Conservation (phyloP, 2,113 vertebrate genomes). For the Zosterops borbonicus region DNA sequence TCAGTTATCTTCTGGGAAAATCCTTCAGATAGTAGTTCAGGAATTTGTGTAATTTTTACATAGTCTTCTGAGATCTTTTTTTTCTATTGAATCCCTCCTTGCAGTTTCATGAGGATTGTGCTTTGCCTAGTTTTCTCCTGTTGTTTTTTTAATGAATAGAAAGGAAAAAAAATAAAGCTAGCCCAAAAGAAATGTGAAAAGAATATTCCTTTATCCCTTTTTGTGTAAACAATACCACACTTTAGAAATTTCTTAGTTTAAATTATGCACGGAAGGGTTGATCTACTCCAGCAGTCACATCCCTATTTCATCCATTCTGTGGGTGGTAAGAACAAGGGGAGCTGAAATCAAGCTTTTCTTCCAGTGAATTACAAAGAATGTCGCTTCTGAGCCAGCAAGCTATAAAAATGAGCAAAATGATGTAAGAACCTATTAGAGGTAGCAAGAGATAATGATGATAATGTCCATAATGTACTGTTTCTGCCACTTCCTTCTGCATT, state of each 20-base stretch:
- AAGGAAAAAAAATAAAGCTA: background rate
- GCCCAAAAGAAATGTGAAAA: background rate
- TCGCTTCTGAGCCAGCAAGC: constrained; percentile 53
- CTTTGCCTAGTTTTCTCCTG: background rate
- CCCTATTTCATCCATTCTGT: constrained; percentile 23
- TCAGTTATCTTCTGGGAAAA: background rate
- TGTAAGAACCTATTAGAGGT: constrained; percentile 63
- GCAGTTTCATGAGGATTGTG: background rate
- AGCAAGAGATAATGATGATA: constrained; percentile 61
- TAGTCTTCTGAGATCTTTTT: background rate
- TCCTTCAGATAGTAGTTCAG: background rate
- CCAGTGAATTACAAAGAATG: constrained; percentile 37
- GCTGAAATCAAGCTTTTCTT: constrained; percentile 45
- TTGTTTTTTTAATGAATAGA: background rate
- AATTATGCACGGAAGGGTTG: background rate
- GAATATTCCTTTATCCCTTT: background rate
- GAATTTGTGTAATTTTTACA: background rate
- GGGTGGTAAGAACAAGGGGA: constrained; percentile 10
- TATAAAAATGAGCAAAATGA: constrained; percentile 65
- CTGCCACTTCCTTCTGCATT: constrained; percentile 60
- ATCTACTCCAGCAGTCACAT: background rate
- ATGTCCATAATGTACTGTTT: constrained; percentile 64
- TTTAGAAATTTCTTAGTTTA: constrained; percentile 10
- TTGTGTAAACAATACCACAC: background rate
- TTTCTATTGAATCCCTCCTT: background rate